Evolutionary conservation across 2,797 vertebrate species (phyloP), one percentile per base, ranked within the genome.

Genomic region (Sebastes ruberrimus): DNA sequence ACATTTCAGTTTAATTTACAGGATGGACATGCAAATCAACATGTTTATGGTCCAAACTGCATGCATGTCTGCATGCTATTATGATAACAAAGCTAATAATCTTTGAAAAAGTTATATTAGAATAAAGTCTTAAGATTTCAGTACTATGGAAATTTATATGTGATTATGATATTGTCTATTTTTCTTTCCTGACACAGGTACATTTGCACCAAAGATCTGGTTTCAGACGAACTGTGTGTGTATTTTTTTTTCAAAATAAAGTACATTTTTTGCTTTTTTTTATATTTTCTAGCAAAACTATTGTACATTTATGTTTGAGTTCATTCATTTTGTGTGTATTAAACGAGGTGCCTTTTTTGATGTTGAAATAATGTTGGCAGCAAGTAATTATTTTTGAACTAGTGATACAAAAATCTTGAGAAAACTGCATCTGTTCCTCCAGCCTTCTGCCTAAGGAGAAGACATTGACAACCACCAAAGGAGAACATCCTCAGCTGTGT

Each of bases 401-500:
- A 77, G 35, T 46, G 35, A 66, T 20, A 55, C 14, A 65, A 38
- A 78, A 79, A 65, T 72, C 32, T 11, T 14, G 8, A 62, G 72
- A 69, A 79, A 81, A 33, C 59, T 55, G 8, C 64, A 86, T 81
- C 69, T 80, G 65, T 71, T 81, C 76, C 53, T 78, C 56, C 28
- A 80, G 71, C 64, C 35, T 33, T 71, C 33, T 64, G 53, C 56
- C 75, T 68, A 63, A 76, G 62, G 66, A 89, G 20, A 85, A 42
- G 62, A 65, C 71, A 75, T 65, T 60, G 71, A 81, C 86, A 88
- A 18, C 61, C 75, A 80, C 52, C 30, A 70, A 79, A 86, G 86
- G 77, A 91, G 86, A 89, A 86, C 76, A 79, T 82, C 75, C 55
- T 88, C 76, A 88, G 80, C 86, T 89, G 88, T 89, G 84, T 81